Base-by-base conservation (phyloP, 1,140 invertebrate genomes). In the Nixonia krombeini region DNA sequence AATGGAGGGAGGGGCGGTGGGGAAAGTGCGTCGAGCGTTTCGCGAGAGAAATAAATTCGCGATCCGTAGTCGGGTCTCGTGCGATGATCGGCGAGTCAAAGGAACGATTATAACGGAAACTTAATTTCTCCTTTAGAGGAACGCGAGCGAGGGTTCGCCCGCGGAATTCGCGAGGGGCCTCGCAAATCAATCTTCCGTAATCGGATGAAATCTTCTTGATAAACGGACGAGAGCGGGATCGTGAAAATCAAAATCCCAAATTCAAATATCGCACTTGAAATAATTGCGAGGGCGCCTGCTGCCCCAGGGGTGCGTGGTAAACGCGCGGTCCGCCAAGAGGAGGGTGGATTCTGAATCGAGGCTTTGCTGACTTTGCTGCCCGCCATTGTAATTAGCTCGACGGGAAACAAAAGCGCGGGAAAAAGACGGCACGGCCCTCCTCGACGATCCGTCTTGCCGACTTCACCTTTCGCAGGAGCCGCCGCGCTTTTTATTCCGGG, bases 191-290 rank as follows among this genome's bases (percentile, higher is more conserved):
- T 70, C 67, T 69, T 61, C 6, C 7, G 46, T 72, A 75, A 75
- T 75, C 74, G 71, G 69, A 69, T 72, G 66, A 73, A 66, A 56
- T 69, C 51, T 53, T 66, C 40, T 41, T 17, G 58, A 18, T 9
- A 16, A 17, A 9, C 17, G 49, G 21, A 47, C 44, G 28, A 55
- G 28, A 55, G 52, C 44, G 52, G 50, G 58, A 66, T 71, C 69
- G 67, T 59, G 50, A 49, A 68, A 73, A 70, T 71, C 59, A 71
- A 71, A 71, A 75, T 73, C 69, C 66, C 58, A 73, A 73, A 75
- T 75, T 73, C 74, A 75, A 75, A 75, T 73, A 73, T 72, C 65
- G 63, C 70, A 73, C 73, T 75, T 45, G 64, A 69, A 67, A 56
- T 71, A 62, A 69, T 68, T 58, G 51, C 21, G 21, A 35, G 25